A percentile compares a stretch with the other conserved stretches of the same genome.
Evolutionary conservation across 2,888 invertebrate species (phyloP).

Genomic region (Apoda limacodes): DNA sequence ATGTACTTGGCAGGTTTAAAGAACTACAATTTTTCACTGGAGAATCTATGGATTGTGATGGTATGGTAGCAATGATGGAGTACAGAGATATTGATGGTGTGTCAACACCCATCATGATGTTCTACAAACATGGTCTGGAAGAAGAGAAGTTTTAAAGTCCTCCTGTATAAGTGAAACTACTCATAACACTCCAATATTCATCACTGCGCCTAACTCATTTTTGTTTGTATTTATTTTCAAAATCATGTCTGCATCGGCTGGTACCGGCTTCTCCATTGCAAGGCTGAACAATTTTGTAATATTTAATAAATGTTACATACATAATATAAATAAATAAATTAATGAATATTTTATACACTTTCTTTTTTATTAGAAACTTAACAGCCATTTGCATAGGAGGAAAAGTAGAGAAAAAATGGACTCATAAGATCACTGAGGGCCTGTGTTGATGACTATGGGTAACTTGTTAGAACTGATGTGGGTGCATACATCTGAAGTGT

Average conservation of each 20-base stretch:
- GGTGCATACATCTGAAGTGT: no score
- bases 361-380: no score
- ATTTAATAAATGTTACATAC: slow-evolving; percentile 50
- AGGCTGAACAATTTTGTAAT: slow-evolving; percentile 67
- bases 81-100: slow-evolving; percentile 90
- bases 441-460: no score
- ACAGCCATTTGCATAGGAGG: no score
- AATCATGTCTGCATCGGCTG: slow-evolving; percentile 51
- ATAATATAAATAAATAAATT: slow-evolving; percentile 44
- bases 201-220: slow-evolving; percentile 37
- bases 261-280: slow-evolving; percentile 54
- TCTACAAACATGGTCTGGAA: slow-evolving; percentile 94
- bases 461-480: no score
- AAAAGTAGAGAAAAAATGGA: no score
- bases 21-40: slow-evolving; percentile 94
- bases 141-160: slow-evolving; percentile 91
- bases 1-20: slow-evolving; percentile 89
- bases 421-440: no score
- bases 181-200: slow-evolving; percentile 45
- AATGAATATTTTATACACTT: no score
- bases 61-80: slow-evolving; percentile 93
- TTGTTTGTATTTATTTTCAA: slow-evolving; percentile 61
- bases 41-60: slow-evolving; percentile 94
- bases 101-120: slow-evolving; percentile 90
- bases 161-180: slow-evolving; percentile 34